Percentiles rank a stretch among this genome's conserved stretches.
Conservation (phyloP, 2,797 vertebrate genomes). For the Karalla daura region DNA sequence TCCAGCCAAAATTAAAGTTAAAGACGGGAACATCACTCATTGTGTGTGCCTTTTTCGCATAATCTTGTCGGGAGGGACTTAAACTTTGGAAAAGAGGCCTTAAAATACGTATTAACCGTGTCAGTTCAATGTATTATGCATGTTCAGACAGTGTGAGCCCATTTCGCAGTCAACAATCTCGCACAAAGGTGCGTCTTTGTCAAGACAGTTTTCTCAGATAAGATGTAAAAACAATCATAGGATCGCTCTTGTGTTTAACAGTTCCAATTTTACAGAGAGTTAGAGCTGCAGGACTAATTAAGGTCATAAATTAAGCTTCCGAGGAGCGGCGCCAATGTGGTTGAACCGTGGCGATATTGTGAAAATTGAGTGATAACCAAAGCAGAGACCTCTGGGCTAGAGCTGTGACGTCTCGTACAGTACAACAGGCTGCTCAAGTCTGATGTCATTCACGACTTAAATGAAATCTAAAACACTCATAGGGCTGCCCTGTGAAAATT, state of each 20-base stretch:
- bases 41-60: slow-evolving; percentile 7
- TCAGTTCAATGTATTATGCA: not conserved
- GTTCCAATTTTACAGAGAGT: slow-evolving; percentile 23
- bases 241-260: slow-evolving; percentile 20
- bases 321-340: slow-evolving; percentile 31
- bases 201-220: not conserved
- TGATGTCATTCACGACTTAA: not conserved
- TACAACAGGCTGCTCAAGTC: not conserved
- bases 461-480: too few species aligned
- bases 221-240: slow-evolving; percentile 24
- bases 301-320: slow-evolving; percentile 48
- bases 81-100: not conserved
- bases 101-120: not conserved
- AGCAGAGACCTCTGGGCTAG: not conserved
- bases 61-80: not conserved
- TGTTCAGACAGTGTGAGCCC: not conserved
- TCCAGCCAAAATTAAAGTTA: slow-evolving; percentile 4
- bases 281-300: slow-evolving; percentile 39
- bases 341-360: slow-evolving; percentile 22
- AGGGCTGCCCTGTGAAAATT: too few species aligned
- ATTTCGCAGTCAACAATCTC: not conserved
- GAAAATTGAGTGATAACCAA: slow-evolving; percentile 10
- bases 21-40: slow-evolving; percentile 8
- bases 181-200: not conserved
- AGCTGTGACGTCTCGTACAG: not conserved